Evolutionary conservation across 2,888 invertebrate species (phyloP).

Genomic region (Hypsopygia costalis): DNA sequence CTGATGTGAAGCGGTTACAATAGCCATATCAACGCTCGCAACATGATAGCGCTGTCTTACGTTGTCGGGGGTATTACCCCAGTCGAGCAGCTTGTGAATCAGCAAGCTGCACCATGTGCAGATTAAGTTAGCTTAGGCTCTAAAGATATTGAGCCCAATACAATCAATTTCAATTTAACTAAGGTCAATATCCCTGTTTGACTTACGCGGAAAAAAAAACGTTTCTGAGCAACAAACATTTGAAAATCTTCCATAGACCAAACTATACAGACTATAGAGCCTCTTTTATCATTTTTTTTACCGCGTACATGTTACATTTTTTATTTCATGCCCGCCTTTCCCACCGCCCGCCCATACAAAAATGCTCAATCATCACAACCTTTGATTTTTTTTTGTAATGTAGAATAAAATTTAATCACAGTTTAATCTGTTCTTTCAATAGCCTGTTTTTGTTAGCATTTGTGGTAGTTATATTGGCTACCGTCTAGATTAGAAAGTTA

Average conservation of each 20-base stretch:
- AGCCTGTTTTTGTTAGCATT: constrained; percentile 36
- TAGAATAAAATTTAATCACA: constrained; percentile 69
- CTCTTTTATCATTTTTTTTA: not conserved
- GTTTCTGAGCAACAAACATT: too few species aligned
- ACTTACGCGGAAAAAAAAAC: too few species aligned
- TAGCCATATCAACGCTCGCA: too few species aligned
- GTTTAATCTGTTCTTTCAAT: constrained; percentile 70
- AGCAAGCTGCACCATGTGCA: too few species aligned
- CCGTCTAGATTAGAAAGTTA: constrained; percentile 10
- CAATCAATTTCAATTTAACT: too few species aligned
- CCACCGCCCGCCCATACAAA: constrained; percentile 50
- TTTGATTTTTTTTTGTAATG: constrained; percentile 39
- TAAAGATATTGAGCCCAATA: too few species aligned
- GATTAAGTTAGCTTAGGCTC: too few species aligned
- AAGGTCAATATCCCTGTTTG: too few species aligned
- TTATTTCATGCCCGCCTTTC: constrained; percentile 44
- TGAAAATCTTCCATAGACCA: not conserved
- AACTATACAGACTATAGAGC: not conserved
- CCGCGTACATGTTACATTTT: constrained; percentile 47
- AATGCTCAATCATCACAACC: constrained; percentile 53
- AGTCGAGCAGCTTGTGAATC: too few species aligned
- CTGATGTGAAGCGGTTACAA: too few species aligned
- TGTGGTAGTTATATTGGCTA: constrained; percentile 8
- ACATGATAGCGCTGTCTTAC: too few species aligned
- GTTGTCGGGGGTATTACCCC: too few species aligned